phyloP scores from a whole-genome alignment of 2,113 vertebrate species.

The Cygnus atratus region DNA sequence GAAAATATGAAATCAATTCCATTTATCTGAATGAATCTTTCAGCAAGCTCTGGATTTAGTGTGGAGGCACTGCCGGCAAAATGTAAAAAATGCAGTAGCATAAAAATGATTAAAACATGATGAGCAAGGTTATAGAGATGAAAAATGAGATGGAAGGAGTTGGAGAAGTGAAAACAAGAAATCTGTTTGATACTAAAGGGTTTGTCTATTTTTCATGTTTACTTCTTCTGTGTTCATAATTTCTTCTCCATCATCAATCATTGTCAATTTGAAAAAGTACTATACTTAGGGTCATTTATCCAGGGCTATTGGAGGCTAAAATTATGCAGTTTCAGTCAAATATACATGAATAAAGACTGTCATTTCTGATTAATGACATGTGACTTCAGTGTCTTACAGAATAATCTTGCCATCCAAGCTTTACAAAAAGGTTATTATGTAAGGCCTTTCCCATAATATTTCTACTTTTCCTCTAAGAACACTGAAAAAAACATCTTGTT shows the following conservation, averaged over 20 bases:
- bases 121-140: slow-evolving; percentile 39
- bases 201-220: slow-evolving; percentile 84
- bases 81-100: slow-evolving; percentile 11
- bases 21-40: slow-evolving; percentile 61
- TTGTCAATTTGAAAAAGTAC: slow-evolving; percentile 89
- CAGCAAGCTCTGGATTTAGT: slow-evolving; percentile 37
- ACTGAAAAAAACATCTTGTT: slow-evolving; percentile 51
- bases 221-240: slow-evolving; percentile 88
- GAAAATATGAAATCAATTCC: slow-evolving; percentile 69
- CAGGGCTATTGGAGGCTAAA: slow-evolving; percentile 89
- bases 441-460: slow-evolving; percentile 71
- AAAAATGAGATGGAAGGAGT: slow-evolving; percentile 50
- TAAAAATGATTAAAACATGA: slow-evolving; percentile 53
- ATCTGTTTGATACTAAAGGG: slow-evolving; percentile 62
- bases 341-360: slow-evolving; percentile 90
- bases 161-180: slow-evolving; percentile 57
- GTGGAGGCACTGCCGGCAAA: slow-evolving; percentile 35
- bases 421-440: slow-evolving; percentile 83
- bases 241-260: slow-evolving; percentile 89
- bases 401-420: slow-evolving; percentile 78
- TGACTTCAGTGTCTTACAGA: slow-evolving; percentile 79
- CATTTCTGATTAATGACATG: slow-evolving; percentile 91
- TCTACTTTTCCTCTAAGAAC: slow-evolving; percentile 68
- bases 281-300: slow-evolving; percentile 91
- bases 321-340: slow-evolving; percentile 88